Evolutionary conservation across 2,113 vertebrate genomes (phyloP).

Genomic region (Channa argus): DNA sequence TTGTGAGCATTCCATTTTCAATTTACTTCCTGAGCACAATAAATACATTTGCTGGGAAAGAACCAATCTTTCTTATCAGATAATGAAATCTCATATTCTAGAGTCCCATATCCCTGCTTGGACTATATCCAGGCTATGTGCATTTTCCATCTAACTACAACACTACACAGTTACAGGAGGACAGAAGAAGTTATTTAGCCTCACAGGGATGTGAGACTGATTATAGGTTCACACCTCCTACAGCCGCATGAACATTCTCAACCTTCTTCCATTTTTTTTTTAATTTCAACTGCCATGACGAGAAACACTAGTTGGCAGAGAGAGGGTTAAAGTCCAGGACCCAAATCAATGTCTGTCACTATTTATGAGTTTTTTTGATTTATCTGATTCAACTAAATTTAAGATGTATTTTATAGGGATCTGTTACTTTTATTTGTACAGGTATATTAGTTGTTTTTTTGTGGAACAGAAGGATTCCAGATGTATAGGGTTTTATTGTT

Average conservation of each 20-base stretch:
- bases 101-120: conserved; percentile 47
- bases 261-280: conserved; percentile 13
- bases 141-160: conserved; percentile 46
- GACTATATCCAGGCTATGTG: conserved; percentile 34
- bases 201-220: conserved; percentile 37
- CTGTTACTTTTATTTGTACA: not conserved
- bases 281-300: conserved; percentile 8
- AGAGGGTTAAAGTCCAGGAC: conserved; percentile 37
- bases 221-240: conserved; percentile 33
- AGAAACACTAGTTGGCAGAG: conserved; percentile 29
- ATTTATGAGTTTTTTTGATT: not conserved
- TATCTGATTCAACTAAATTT: not conserved
- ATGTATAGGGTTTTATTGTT: no score
- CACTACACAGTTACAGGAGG: conserved; percentile 27
- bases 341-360: not conserved
- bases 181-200: conserved; percentile 35
- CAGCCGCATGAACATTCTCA: conserved; percentile 22
- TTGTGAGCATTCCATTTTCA: conserved; percentile 51
- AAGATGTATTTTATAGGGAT: not conserved
- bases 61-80: conserved; percentile 69
- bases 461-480: no score
- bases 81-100: conserved; percentile 76
- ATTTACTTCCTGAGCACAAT: conserved; percentile 58
- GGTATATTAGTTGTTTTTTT: not conserved
- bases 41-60: conserved; percentile 61